Base-by-base conservation (phyloP, 2,113 vertebrate species). In the Spheniscus mendiculus region DNA sequence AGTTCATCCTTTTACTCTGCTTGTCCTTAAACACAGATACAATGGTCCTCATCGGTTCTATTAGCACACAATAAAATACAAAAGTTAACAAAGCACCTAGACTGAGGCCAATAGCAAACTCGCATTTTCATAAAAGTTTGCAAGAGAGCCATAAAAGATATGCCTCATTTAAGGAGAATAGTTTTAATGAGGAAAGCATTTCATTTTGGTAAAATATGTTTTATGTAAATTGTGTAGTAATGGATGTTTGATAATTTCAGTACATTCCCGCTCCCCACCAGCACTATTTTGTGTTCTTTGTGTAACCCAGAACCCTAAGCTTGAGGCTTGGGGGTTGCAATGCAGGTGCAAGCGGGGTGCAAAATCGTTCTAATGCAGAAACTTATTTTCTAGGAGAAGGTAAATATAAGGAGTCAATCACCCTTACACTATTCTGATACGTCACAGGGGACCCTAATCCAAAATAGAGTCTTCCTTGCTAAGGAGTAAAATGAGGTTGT, bases 391-490 rank as follows among this genome's bases (percentile, higher is more conserved):
- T 56, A 73, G 34, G 10, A 23, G 27, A 78, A 90, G 22, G 63
- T 9, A 77, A 42, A 80, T 49, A 34, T 12, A 58, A 76, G 27
- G 10, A 90, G 21, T 34, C 21, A 65, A 22, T 36, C 27, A 59
- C 42, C 15, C 10, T 90, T 61, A 56, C 11, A 14, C 21, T 74
- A 40, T 62, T 83, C 36, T 73, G 8, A 56, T 73, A 81, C 40
- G 18, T 36, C 38, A 61, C 0, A 0, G 6, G 3, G 10, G 5
- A 62, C 12, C 7, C 22, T 71, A 50, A 79, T 63, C n/a, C 45
- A 89, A 71, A 89, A 84, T 36, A 58, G 67, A 52, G 3, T 40
- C 38, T 67, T 87, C 38, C 44, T 63, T 84, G 4, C 26, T 78
- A 59, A 81, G 26, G 47, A 71, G 34, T 73, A 81, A 94, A 91